Evolutionary conservation across 1,140 invertebrate species (phyloP).

Genomic region (Solen grandis): DNA sequence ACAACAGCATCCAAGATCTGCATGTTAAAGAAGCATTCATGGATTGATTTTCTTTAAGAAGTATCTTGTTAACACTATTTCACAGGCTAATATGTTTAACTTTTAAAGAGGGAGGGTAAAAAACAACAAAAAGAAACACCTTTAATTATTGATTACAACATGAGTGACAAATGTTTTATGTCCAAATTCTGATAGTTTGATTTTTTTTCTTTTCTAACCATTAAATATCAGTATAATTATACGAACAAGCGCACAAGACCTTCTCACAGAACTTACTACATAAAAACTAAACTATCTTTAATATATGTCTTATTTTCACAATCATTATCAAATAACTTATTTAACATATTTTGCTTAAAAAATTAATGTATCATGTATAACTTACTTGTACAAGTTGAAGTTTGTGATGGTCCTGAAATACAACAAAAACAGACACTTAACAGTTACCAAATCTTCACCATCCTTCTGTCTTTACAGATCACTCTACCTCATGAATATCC

Average conservation of each 20-base stretch:
- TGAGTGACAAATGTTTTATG: too few relatives aligned
- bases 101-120: neutral
- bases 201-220: too few relatives aligned
- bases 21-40: neutral
- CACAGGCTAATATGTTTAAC: neutral
- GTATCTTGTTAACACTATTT: neutral
- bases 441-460: neutral
- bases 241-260: neutral
- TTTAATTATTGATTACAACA: neutral
- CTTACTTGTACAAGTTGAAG: constrained; percentile 71
- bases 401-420: constrained; percentile 67
- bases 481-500: neutral
- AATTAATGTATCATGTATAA: constrained; percentile 9
- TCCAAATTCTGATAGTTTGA: too few relatives aligned
- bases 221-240: neutral
- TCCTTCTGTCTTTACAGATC: neutral
- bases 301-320: neutral
- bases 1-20: neutral
- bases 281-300: constrained; percentile 8
- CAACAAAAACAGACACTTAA: constrained; percentile 39
- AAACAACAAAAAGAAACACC: neutral
- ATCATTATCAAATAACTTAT: neutral
- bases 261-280: neutral
- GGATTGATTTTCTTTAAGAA: neutral
- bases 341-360: constrained; percentile 9